A percentile compares a stretch with the other conserved stretches of the same genome.
Evolutionary conservation across 2,797 vertebrate species (phyloP).

Genomic region (Sphenodon punctatus): DNA sequence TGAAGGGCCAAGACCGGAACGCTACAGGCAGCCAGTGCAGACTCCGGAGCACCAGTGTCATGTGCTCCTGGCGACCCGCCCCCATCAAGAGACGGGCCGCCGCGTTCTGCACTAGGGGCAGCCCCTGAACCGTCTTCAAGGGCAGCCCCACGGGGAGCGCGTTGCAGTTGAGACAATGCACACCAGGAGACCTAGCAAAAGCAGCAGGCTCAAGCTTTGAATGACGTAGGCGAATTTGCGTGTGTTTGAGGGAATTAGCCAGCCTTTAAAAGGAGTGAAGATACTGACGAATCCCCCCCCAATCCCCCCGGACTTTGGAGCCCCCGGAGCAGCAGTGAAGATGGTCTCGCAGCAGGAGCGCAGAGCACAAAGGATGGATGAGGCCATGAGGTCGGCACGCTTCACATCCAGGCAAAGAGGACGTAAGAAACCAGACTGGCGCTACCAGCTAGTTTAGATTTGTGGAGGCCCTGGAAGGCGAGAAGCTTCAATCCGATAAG

Average conservation of each 20-base stretch:
- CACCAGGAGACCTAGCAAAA: neutral
- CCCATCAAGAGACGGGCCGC: too few species aligned
- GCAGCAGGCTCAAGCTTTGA: conserved; percentile 51
- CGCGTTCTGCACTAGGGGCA: too few species aligned
- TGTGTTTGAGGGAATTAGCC: neutral
- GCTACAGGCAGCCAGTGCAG: too few species aligned
- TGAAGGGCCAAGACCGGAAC: too few species aligned
- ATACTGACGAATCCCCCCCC: too few species aligned
- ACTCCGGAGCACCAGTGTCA: too few species aligned
- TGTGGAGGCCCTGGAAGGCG: conserved; percentile 4
- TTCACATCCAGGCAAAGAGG: neutral
- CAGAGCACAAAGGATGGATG: neutral
- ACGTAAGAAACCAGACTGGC: conserved; percentile 5
- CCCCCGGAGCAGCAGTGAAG: neutral
- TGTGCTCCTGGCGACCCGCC: too few species aligned
- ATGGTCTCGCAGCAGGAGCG: neutral
- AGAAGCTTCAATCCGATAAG: neutral
- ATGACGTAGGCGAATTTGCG: conserved; percentile 34
- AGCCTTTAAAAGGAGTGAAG: conserved; percentile 27
- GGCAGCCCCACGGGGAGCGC: too few species aligned
- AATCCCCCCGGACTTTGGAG: too few species aligned
- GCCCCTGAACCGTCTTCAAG: too few species aligned
- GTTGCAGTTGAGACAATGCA: too few species aligned
- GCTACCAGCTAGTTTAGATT: neutral
- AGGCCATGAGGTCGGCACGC: neutral